Conservation (phyloP, 2,888 invertebrate species). For the Eulithis prunata region DNA sequence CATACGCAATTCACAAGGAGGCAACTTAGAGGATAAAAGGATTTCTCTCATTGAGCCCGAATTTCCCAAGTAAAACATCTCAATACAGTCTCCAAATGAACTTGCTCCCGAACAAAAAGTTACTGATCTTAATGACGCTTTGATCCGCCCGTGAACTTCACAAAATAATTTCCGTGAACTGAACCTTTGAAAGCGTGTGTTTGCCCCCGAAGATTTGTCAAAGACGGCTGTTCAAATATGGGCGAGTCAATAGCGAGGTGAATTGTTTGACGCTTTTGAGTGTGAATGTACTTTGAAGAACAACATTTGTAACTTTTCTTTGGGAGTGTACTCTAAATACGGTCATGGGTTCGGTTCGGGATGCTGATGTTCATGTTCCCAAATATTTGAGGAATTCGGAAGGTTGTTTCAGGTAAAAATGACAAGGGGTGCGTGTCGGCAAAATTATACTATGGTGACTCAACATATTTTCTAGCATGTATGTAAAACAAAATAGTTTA, state of each 20-base stretch:
- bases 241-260: slow-evolving; percentile 46
- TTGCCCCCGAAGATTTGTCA: slow-evolving; percentile 67
- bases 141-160: slow-evolving; percentile 45
- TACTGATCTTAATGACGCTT: slow-evolving; percentile 41
- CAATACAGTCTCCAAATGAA: slow-evolving; percentile 19
- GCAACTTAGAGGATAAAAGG: not conserved
- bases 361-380: not conserved
- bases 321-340: not conserved
- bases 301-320: slow-evolving; percentile 14
- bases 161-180: slow-evolving; percentile 54
- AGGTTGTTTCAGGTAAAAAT: not conserved
- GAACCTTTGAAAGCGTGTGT: slow-evolving; percentile 55
- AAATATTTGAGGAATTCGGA: not conserved
- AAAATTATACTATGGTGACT: not conserved
- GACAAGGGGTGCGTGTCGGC: not conserved
- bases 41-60: not conserved
- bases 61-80: slow-evolving; percentile 7
- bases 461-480: not conserved
- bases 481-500: not conserved
- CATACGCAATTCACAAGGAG: not conserved
- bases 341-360: not conserved
- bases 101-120: slow-evolving; percentile 33
- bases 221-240: slow-evolving; percentile 62
- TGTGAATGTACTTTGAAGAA: slow-evolving; percentile 23
- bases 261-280: slow-evolving; percentile 42